Percentiles rank a stretch among this genome's conserved stretches.
These are phyloP conservation scores for Podilymbus podiceps DNA, from an alignment of 2,113 vertebrate genomes.

Conservation along the genomic window DNA sequence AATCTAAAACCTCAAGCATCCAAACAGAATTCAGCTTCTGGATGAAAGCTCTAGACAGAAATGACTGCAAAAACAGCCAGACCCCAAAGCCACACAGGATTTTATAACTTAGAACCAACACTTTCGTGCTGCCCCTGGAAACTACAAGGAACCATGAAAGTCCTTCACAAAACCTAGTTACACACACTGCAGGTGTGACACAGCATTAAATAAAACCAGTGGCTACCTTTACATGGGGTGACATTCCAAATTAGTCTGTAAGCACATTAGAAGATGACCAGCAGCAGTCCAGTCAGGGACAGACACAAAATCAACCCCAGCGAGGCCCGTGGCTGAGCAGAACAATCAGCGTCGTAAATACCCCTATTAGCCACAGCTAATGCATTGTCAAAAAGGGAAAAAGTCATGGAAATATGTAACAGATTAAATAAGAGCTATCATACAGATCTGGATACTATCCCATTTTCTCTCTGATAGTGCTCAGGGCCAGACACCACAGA, in stretches of 20 bases:
- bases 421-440: background rate
- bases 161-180: background rate
- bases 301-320: background rate
- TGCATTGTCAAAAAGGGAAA: background rate
- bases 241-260: background rate
- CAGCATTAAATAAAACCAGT: background rate
- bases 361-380: background rate
- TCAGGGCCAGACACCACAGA: background rate
- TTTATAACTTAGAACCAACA: background rate
- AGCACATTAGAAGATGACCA: background rate
- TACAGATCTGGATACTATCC: background rate
- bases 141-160: background rate
- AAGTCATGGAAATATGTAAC: background rate
- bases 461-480: background rate
- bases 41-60: background rate
- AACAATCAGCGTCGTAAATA: background rate
- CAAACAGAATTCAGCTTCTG: background rate
- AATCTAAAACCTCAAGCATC: background rate
- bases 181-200: rapidly evolving
- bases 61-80: background rate
- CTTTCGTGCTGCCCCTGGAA: background rate
- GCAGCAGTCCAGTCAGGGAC: background rate
- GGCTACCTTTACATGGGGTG: background rate
- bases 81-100: background rate
- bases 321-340: background rate